Evolutionary conservation across 2,888 invertebrate genomes (phyloP).

Genomic region (Colletes collaris): DNA sequence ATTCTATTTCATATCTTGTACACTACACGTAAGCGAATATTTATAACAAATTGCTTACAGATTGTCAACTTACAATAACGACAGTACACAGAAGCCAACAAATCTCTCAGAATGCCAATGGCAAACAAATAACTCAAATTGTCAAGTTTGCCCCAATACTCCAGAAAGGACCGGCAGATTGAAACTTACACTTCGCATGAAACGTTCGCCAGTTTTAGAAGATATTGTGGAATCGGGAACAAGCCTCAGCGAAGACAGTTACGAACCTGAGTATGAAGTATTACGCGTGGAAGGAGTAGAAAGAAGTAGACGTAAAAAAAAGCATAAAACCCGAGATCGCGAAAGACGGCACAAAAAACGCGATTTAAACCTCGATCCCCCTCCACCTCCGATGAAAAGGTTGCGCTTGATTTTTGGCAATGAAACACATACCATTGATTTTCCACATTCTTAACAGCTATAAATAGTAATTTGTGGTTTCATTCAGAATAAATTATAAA

Average conservation of each 20-base stretch:
- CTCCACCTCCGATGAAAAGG: conserved; percentile 91
- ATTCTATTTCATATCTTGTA: too few species aligned
- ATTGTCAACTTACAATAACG: conserved; percentile 63
- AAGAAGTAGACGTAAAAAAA: conserved; percentile 84
- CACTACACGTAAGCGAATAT: not conserved
- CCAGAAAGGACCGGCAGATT: conserved; percentile 86
- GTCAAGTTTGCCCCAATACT: conserved; percentile 83
- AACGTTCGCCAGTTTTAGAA: conserved; percentile 93
- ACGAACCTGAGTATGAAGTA: conserved; percentile 93
- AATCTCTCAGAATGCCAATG: conserved; percentile 69
- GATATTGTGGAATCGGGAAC: conserved; percentile 93
- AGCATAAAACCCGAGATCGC: conserved; percentile 85
- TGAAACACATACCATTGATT: conserved; percentile 94
- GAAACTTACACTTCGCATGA: conserved; percentile 93
- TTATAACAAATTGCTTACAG: conserved; percentile 51
- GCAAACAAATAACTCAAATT: conserved; percentile 68
- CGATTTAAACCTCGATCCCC: conserved; percentile 84
- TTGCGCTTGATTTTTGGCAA: conserved; percentile 94
- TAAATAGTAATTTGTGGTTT: conserved; percentile 53
- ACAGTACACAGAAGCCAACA: conserved; percentile 62
- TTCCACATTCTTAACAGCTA: conserved; percentile 88
- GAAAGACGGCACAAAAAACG: conserved; percentile 86
- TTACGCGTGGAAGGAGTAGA: conserved; percentile 91
- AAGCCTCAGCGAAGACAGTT: conserved; percentile 87
- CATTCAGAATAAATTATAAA: conserved; percentile 44